Percentiles rank a stretch among this genome's conserved stretches.
Conservation (phyloP, 2,888 invertebrate genomes). For the Ormia ochracea region DNA sequence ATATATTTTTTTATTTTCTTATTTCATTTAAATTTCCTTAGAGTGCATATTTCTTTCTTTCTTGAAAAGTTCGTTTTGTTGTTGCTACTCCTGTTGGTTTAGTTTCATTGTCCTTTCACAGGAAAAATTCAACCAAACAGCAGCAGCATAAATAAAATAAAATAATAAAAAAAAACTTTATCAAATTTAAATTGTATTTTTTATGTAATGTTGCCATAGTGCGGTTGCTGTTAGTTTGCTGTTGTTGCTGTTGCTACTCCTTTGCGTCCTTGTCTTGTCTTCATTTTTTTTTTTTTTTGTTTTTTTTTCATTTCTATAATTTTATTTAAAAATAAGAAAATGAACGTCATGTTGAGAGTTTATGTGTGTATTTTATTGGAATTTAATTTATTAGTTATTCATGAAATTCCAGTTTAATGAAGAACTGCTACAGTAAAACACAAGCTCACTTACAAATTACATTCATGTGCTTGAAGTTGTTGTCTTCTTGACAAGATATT, state of each 20-base stretch:
- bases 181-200: conserved; percentile 57
- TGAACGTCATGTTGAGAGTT: conserved; percentile 52
- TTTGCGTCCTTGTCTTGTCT: conserved; percentile 58
- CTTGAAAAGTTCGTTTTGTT: conserved; percentile 56
- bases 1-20: conserved; percentile 46
- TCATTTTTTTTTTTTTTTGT: no score
- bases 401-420: conserved; percentile 63
- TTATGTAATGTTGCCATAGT: conserved; percentile 7
- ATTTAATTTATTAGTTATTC: conserved; percentile 64
- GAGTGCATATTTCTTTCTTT: conserved; percentile 65
- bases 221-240: conserved; percentile 24
- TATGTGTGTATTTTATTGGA: conserved; percentile 60
- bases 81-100: conserved; percentile 38
- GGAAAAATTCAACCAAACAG: conserved; percentile 22
- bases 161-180: conserved; percentile 35
- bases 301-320: conserved; percentile 41
- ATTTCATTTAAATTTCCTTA: conserved; percentile 63
- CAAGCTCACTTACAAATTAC: not conserved
- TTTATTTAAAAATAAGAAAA: conserved; percentile 51
- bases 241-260: conserved; percentile 34
- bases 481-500: not conserved
- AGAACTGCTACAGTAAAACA: conserved; percentile 39
- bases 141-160: no score
- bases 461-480: not conserved
- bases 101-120: conserved; percentile 52